phyloP scores from a whole-genome alignment of 2,888 invertebrate genomes.

The Glomeris marginata region DNA sequence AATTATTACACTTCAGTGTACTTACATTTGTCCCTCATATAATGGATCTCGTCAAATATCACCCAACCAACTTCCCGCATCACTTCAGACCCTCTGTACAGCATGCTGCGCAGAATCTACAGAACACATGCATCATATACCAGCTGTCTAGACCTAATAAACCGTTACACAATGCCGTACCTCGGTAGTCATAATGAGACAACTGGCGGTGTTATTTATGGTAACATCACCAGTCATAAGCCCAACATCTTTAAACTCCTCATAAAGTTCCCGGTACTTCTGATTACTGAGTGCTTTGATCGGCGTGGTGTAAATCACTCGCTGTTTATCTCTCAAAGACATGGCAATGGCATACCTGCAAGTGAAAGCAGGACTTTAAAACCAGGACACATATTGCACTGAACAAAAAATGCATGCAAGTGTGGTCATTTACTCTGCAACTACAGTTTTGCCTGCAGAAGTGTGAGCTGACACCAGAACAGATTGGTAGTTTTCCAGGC shows the following conservation, averaged over 20 bases:
- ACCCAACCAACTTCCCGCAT: slow-evolving; percentile 99
- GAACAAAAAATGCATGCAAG: background rate
- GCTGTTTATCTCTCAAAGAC: slow-evolving; percentile 81
- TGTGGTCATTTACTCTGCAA: slow-evolving; percentile 63
- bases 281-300: slow-evolving; percentile 99
- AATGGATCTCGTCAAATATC: slow-evolving; percentile 98
- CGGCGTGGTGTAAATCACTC: slow-evolving; percentile 98
- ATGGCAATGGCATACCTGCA: slow-evolving; percentile 82
- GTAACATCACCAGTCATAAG: slow-evolving; percentile 98
- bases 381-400: background rate
- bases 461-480: slow-evolving; percentile 98
- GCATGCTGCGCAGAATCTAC: slow-evolving; percentile 91
- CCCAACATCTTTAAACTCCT: slow-evolving; percentile 96
- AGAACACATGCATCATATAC: slow-evolving; percentile 16
- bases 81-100: slow-evolving; percentile 95
- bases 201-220: slow-evolving; percentile 93
- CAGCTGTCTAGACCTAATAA: background rate
- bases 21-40: slow-evolving; percentile 84
- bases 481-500: slow-evolving; percentile 95
- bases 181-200: slow-evolving; percentile 99
- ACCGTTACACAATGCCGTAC: slow-evolving; percentile 29
- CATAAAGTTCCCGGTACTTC: slow-evolving; percentile 93
- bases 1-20: background rate
- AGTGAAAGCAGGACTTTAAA: slow-evolving; percentile 1
- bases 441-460: slow-evolving; percentile 97